Conservation (phyloP, 2,113 vertebrate species). For the Elanus axillaris region DNA sequence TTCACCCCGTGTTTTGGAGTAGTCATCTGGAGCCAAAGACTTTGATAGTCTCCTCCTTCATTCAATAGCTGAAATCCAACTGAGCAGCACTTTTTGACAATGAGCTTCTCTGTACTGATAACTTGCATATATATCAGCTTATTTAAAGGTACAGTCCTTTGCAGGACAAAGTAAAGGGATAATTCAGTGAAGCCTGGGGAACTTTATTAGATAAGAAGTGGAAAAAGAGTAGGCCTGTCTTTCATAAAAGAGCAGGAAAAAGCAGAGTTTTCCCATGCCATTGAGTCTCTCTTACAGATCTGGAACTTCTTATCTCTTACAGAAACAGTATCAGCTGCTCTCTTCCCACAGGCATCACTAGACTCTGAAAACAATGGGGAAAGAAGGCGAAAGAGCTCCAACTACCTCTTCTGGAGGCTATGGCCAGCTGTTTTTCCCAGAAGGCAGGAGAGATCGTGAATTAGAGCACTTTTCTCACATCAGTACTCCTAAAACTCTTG, state of each 20-base stretch:
- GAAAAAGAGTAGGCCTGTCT: neutral
- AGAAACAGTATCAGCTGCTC: neutral
- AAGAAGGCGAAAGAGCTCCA: neutral
- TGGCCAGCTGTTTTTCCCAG: neutral
- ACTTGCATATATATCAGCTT: neutral
- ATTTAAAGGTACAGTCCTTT: neutral
- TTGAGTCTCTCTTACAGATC: neutral
- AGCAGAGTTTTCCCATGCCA: neutral
- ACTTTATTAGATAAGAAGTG: neutral
- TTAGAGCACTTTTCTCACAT: neutral
- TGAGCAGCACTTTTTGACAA: neutral
- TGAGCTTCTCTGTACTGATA: neutral
- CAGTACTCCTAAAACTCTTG: neutral
- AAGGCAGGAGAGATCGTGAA: neutral
- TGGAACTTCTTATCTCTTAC: neutral
- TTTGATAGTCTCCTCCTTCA: neutral
- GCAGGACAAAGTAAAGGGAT: neutral
- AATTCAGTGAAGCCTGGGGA: neutral
- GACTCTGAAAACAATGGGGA: neutral
- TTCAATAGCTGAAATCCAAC: neutral
- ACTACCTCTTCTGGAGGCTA: neutral
- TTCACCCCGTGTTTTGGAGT: neutral
- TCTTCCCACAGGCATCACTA: neutral
- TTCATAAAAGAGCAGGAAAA: neutral
- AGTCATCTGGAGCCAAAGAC: neutral